Evolutionary conservation across 2,797 vertebrate genomes (phyloP), one percentile per base, ranked within the genome.

Genomic region (Australoheros facetus): DNA sequence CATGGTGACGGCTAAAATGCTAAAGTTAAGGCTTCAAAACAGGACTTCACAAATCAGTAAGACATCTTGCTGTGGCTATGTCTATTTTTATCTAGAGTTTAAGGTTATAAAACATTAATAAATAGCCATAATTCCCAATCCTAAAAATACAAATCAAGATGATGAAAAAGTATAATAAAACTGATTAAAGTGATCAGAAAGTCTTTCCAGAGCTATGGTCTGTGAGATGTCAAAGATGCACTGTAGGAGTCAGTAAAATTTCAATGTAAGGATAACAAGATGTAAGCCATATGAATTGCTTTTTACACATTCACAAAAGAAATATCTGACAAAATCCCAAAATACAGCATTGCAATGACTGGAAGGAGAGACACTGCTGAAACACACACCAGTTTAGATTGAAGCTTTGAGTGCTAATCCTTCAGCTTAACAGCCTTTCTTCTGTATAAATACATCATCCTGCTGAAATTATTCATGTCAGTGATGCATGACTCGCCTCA

Each of bases 401-500:
- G 28, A 48, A 58, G 39, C 56, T 58, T 48, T 58, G n/a, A 9
- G 57, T 5, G 1, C 12, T 2, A 7, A 30, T 39, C 19, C 37
- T 30, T 48, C 34, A 72, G 8, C 53, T 26, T 42, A 10, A 37
- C 7, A 14, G 10, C 11, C 6, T 4, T 23, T 45, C 13, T 4
- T 51, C 19, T 26, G 7, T 3, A 32, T 21, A 56, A 32, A 26
- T 37, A 14, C 55, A 37, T 70, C 30, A 26, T 30, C 7, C 53
- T 51, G 42, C 56, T 70, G 55, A 78, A 16, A 28, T 19, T 1
- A 48, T 4, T 42, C 34, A 14, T 4, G 19, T 30, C 28, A 26
- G 37, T 56, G 14, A 55, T 3, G 58, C 7, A 42, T 1, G 14
- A 69, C 89, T 51, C 94, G 99, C 98, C 97, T 99, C 98, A 73